Conservation (phyloP, 2,113 vertebrate genomes). For the Takifugu bimaculatus region DNA sequence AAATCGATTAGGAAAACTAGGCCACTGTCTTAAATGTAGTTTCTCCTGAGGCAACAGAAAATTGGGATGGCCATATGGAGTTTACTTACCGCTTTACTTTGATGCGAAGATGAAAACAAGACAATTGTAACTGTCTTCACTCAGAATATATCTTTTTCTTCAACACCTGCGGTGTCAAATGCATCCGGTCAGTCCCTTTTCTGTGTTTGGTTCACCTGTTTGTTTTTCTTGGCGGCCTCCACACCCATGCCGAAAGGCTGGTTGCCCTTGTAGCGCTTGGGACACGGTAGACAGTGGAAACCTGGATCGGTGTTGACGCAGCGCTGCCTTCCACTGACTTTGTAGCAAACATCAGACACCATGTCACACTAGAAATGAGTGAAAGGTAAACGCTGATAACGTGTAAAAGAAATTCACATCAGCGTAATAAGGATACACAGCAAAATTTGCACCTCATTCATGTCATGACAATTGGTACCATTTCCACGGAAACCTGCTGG, state of each 20-base stretch:
- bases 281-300: constrained; percentile 94
- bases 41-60: constrained; percentile 26
- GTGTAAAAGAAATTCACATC: not conserved
- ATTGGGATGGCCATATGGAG: not conserved
- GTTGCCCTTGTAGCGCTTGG: constrained; percentile 89
- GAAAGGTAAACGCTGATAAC: constrained; percentile 3
- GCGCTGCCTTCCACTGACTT: constrained; percentile 77
- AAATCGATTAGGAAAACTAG: constrained; percentile 52
- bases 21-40: constrained; percentile 40
- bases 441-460: constrained; percentile 84
- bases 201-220: constrained; percentile 79
- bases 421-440: not conserved
- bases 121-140: too few species aligned
- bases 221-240: constrained; percentile 83
- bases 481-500: constrained; percentile 90
- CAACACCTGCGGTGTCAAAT: not conserved
- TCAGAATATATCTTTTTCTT: not conserved
- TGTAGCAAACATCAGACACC: constrained; percentile 89
- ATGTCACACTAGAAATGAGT: constrained; percentile 81
- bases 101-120: constrained; percentile 13
- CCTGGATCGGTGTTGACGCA: constrained; percentile 93
- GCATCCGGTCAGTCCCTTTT: constrained; percentile 4
- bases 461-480: constrained; percentile 88
- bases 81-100: constrained; percentile 14
- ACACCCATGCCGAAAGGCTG: constrained; percentile 91